A percentile compares a stretch with the other conserved stretches of the same genome.
Evolutionary conservation across 2,113 vertebrate genomes (phyloP).

Genomic region (Larimichthys polyactis): DNA sequence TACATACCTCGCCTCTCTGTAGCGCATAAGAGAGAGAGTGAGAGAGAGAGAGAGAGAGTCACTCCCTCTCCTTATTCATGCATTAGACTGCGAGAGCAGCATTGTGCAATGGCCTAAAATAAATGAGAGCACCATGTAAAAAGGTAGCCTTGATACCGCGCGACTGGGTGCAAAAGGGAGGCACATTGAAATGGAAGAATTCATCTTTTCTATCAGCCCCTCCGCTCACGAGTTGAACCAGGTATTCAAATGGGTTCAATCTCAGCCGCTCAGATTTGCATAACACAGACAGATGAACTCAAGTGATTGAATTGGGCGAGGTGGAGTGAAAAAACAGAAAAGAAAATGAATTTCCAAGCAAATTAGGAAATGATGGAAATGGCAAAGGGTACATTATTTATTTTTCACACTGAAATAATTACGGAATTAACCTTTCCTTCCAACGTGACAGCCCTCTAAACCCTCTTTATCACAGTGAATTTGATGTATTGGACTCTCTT

Average conservation of each 20-base stretch:
- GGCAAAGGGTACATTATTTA: constrained; percentile 76
- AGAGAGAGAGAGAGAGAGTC: constrained; percentile 40
- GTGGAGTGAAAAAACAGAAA: constrained; percentile 68
- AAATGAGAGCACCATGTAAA: constrained; percentile 78
- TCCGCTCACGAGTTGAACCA: constrained; percentile 73
- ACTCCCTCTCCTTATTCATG: constrained; percentile 71
- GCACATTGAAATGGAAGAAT: constrained; percentile 81
- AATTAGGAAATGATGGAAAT: constrained; percentile 78
- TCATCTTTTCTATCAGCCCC: constrained; percentile 75
- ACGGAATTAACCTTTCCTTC: constrained; percentile 76
- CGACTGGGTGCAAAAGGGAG: constrained; percentile 74
- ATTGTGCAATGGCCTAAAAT: constrained; percentile 79
- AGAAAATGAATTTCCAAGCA: constrained; percentile 79
- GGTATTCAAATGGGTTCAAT: constrained; percentile 83
- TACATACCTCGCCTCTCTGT: constrained; percentile 53
- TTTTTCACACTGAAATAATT: constrained; percentile 81
- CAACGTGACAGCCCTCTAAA: constrained; percentile 65
- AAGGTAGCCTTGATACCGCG: constrained; percentile 84
- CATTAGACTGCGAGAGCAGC: constrained; percentile 61
- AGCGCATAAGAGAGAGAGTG: constrained; percentile 27
- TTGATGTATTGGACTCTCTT: constrained; percentile 54
- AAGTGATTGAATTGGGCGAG: constrained; percentile 82
- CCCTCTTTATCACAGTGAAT: constrained; percentile 69
- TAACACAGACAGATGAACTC: constrained; percentile 84
- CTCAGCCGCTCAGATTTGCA: constrained; percentile 81